Evolutionary conservation across 2,797 vertebrate genomes (phyloP), one percentile per base, ranked within the genome.

Genomic region (Crypturellus tataupa): DNA sequence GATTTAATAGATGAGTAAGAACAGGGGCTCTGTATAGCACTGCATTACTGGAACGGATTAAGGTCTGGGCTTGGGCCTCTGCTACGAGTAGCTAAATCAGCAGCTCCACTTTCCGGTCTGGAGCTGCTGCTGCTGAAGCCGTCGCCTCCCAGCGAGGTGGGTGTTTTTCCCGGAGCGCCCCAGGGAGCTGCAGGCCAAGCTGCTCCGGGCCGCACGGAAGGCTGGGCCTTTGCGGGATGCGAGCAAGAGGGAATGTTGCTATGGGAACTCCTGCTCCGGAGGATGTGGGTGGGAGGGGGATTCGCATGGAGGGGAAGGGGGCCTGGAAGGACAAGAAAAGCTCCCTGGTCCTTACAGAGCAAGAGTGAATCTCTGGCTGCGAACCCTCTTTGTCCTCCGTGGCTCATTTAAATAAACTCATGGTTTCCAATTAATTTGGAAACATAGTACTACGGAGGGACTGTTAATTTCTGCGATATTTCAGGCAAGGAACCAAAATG

Each of bases 401-500:
- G 85, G 73, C 93, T 96, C 19, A 35, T 93, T 95, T 94, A 92
- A 97, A 97, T 97, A 98, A 98, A 98, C 98, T 95, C 83, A 84
- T 95, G 81, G 91, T 97, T 98, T 95, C 94, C 90, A 98, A 94
- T 98, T 98, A 98, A 98, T 98, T 98, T 72, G 71, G 97, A 95
- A 97, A 97, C 97, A 97, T 98, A 98, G 97, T 97, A 97, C 97
- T 98, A 96, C 97, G 89, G 47, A 96, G 97, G 97, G 98, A 97
- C 94, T 97, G 95, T 98, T 98, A 97, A 98, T 98, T 98, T 98
- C 97, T 97, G 88, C 97, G 97, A 96, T 98, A 97, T 98, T 98
- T 98, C 97, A 98, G 98, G 97, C 98, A 98, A 98, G 98, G 97
- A 96, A 98, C 97, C 96, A 97, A 98, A 97, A 95, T 98, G 96